phyloP scores from a whole-genome alignment of 1,140 invertebrate species.

The Brachionus rubens region DNA sequence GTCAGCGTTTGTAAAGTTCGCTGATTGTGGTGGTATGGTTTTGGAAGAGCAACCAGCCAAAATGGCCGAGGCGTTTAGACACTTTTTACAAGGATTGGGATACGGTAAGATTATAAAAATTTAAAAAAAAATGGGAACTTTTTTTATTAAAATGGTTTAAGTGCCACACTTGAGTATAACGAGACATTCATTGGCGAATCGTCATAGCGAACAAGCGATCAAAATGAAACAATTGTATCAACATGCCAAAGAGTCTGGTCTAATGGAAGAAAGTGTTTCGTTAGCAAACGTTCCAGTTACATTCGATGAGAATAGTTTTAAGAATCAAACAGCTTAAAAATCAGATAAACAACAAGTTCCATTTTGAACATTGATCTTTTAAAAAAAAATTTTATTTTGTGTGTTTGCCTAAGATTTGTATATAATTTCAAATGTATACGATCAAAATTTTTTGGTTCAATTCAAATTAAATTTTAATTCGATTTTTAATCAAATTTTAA shows the following conservation, averaged over 20 bases:
- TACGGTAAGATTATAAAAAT: conserved; percentile 72
- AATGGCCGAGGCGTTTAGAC: conserved; percentile 89
- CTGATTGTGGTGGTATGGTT: conserved; percentile 88
- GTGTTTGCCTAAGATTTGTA: too few species aligned
- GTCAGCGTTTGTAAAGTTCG: conserved; percentile 89
- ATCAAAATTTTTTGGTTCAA: too few species aligned
- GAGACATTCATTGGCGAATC: conserved; percentile 7
- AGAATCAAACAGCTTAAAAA: conserved; percentile 23
- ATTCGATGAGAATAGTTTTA: conserved; percentile 1
- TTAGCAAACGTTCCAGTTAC: conserved; percentile 2
- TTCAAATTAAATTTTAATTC: too few species aligned
- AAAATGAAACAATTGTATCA: not conserved
- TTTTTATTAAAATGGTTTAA: not conserved
- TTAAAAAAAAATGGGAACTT: not conserved
- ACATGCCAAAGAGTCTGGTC: not conserved
- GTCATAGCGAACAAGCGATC: conserved; percentile 8
- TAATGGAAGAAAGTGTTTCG: not conserved
- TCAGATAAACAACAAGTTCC: too few species aligned
- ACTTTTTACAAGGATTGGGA: conserved; percentile 97
- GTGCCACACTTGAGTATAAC: conserved; percentile 34
- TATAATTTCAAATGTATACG: too few species aligned
- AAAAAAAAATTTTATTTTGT: too few species aligned
- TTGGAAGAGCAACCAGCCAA: conserved; percentile 97
- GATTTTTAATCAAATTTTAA: too few species aligned
- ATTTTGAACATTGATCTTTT: too few species aligned